Base-by-base conservation (phyloP, 2,888 invertebrate genomes). In the Caenorhabditis uteleia region DNA sequence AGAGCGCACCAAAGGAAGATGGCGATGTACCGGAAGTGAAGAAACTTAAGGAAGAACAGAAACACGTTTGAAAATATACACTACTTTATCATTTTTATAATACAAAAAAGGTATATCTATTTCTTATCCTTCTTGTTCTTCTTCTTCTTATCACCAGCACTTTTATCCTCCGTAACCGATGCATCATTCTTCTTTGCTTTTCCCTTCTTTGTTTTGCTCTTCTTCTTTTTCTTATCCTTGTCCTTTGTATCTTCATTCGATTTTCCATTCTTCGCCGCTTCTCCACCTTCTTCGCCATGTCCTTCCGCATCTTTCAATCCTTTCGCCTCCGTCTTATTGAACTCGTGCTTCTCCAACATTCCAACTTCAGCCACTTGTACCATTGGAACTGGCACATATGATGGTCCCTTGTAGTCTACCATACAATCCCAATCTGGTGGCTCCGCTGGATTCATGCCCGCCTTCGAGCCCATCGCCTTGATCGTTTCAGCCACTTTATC, bases 401-500 rank as follows among this genome's bases (percentile, higher is more conserved):
- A 7, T 0, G 59, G 33, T 16, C 65, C 65, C 18, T 56, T 59
- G 36, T 66, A 66, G n/a, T 66, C 65, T 14, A 25, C 47, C 51
- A 66, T 46, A 25, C 65, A 55, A 34, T 66, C 65, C 65, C 65
- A 66, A 26, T 66, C 65, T 55, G 65, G 65, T n/a, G 65, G 65
- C 36, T 57, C 59, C 8, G 47, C 39, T 4, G 51, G 43, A 26
- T 66, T 66, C 14, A 59, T 23, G 12, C 48, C 48, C 2, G 56
- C 44, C 20, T 50, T 66, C 1, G 54, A 58, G 36, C 50, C 58
- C 16, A 65, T 34, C 16, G 54, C 42, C 18, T 18, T 34, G 18
- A 65, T 23, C 1, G 33, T 18, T 27, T 58, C 58, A 16, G 47
- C 43, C 18, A 65, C 31, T 12, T 39, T 27, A 43, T 65, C 57